Conservation (phyloP, 2,888 invertebrate genomes). For the Lumbricus terrestris region DNA sequence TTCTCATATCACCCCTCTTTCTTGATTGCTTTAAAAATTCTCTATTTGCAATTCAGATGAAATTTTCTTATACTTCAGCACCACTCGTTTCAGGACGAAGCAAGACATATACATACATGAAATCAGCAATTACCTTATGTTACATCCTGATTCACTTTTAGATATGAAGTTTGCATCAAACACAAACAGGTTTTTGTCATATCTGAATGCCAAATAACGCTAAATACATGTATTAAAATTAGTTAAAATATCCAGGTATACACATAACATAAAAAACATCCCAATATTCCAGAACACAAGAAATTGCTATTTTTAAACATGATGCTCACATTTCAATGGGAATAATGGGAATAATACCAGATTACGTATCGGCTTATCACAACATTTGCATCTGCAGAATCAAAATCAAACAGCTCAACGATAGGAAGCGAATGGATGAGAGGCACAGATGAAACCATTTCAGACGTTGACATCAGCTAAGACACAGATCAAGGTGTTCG, state of each 20-base stretch:
- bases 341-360: neutral
- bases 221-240: neutral
- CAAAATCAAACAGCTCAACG: neutral
- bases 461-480: neutral
- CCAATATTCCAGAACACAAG: neutral
- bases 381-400: neutral
- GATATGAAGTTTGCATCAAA: neutral
- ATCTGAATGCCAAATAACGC: neutral
- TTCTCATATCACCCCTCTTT: neutral
- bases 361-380: neutral
- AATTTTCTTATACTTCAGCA: neutral
- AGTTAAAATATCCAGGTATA: neutral
- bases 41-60: neutral
- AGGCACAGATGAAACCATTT: neutral
- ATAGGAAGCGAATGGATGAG: neutral
- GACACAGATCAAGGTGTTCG: neutral
- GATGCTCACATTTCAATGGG: neutral
- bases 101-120: neutral
- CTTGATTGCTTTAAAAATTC: neutral
- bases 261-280: neutral
- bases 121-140: too few species aligned
- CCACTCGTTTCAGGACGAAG: neutral
- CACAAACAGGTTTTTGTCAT: neutral
- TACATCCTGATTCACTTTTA: neutral
- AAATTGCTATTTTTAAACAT: neutral